Evolutionary conservation across 35 echinoderm and acorn worm species (phyloP), one percentile per base, ranked within the genome.

Genomic region (Ptychodera flava): DNA sequence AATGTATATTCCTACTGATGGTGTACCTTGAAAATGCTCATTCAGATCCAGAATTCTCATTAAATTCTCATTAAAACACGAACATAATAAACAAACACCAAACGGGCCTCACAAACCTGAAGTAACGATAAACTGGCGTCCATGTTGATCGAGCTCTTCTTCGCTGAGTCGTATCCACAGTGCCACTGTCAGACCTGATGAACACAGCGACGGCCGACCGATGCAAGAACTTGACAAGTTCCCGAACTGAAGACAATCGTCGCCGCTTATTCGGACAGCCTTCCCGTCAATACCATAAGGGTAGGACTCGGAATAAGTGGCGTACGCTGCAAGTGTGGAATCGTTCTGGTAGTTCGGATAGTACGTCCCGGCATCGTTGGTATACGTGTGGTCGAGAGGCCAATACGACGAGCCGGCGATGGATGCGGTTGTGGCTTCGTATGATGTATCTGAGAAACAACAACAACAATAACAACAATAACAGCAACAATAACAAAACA

Each of bases 101-200:
- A n/a, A n/a, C n/a, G n/a, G n/a, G n/a, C n/a, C n/a, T n/a, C n/a
- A n/a, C n/a, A n/a, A n/a, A 64, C 45, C 45, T 64, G 45, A 64
- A 64, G 6, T 64, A 6, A 64, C 6, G 45, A 64, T 64, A 22
- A 64, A 64, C 22, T 64, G 45, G 6, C 45, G 6, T 6, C 45
- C 45, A 64, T 64, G 22, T 12, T 22, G 6, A 12, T 64, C 45
- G 22, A 64, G 45, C 37, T 96, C 94, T 30, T 90, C 86, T 35
- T 90, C 91, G 1, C 85, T 93, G 31, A 97, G 38, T 79, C 91
- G 81, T 0, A 93, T 93, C 94, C 94, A 97, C 0, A 97, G 0
- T 1, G 91, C 88, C 30, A 93, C 29, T 28, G 91, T 83, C 16
- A 97, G 78, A 29, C 94, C 94, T 29, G 88, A 81, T 0, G 78